Base-by-base conservation (phyloP, 2,888 invertebrate genomes). In the Embidobia sp. region DNA sequence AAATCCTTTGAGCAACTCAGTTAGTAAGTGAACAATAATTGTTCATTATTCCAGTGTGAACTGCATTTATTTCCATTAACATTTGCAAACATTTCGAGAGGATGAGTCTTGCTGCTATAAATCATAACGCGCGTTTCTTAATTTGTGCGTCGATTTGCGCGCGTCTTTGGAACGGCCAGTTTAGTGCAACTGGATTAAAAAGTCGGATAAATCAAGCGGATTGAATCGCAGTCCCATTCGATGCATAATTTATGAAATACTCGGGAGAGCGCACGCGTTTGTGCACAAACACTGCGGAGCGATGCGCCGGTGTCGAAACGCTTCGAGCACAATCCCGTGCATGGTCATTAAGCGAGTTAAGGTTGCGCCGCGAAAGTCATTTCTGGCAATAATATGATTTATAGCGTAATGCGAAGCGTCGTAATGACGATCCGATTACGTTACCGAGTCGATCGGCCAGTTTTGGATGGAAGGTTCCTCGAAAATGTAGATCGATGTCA, bases 381-480 rank as follows among this genome's bases (percentile, higher is more conserved):
- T 76, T 42, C 69, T 69, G 73, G 67, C 55, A 73, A 67, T 73
- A 76, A 64, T 76, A 59, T 76, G 73, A 76, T 79, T 76, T 76
- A 79, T 76, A 73, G 55, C 64, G 49, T 69, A 76, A 73, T 73
- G 55, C 37, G 26, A 22, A 35, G 19, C 35, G 16, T 78, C 63
- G 64, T 35, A 35, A 70, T 27, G 69, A 57, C 74, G 66, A 66
- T 75, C 61, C 61, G 74, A 75, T 67, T 67, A 72, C 57, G 37
- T 75, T 67, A 35, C 66, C 31, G 46, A 67, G 51, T 64, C 77
- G 53, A 73, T 77, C 35, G 48, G 53, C 42, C 29, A 51, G 74
- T 77, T 72, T 77, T 31, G 59, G 51, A 42, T 22, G 3, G 6
- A 22, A 22, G n/a, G n/a, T n/a, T n/a, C n/a, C n/a, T n/a, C n/a